Percentiles rank a stretch among this genome's conserved stretches.
These are phyloP conservation scores for Sander vitreus DNA, from an alignment of 2,113 vertebrate species.

Conservation along the genomic window DNA sequence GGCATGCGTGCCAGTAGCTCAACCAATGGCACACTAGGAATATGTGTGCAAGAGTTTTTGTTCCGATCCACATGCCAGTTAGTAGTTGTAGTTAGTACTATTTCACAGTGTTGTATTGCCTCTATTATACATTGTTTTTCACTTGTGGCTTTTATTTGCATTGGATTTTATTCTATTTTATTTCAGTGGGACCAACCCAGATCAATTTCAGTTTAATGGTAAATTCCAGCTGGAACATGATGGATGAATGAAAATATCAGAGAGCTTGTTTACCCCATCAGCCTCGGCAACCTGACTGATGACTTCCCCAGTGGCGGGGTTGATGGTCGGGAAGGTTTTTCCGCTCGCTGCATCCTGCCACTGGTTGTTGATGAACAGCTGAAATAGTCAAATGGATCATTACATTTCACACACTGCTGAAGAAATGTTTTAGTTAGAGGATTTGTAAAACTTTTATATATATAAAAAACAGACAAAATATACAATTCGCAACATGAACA, in stretches of 20 bases:
- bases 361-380: constrained; percentile 98
- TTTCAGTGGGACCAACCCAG: not conserved
- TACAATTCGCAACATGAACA: too few relatives aligned
- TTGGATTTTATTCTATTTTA: not conserved
- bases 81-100: too few relatives aligned
- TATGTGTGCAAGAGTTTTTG: too few relatives aligned
- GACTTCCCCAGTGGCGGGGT: constrained; percentile 92
- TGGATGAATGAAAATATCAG: not conserved
- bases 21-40: too few relatives aligned
- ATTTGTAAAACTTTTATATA: too few relatives aligned
- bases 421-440: not conserved
- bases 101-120: not conserved
- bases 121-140: too few relatives aligned
- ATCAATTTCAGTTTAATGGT: not conserved
- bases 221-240: not conserved
- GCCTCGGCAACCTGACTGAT: constrained; percentile 96
- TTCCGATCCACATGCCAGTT: too few relatives aligned
- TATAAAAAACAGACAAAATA: too few relatives aligned
- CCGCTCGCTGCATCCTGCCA: constrained; percentile 92
- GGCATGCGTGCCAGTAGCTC: too few relatives aligned
- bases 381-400: constrained; percentile 34
- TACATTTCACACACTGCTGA: not conserved
- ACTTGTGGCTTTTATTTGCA: too few relatives aligned
- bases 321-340: constrained; percentile 92
- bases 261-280: constrained; percentile 83